Percentiles rank a stretch among this genome's conserved stretches.
These are phyloP conservation scores for roundworm (Caenorhabditis elegans) DNA, from an alignment of 1,140 invertebrate genomes.

Conservation along the genomic window WBcel235 BX284606.5:3336001-3336500, in stretches of 20 bases:
- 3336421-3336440: no score
- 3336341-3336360: no score
- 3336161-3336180: not conserved
- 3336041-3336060: not conserved
- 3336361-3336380: no score
- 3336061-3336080: not conserved
- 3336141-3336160: no score
- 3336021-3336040: not conserved
- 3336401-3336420: no score
- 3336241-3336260: not conserved
- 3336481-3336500: no score
- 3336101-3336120: not conserved
- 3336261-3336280: not conserved
- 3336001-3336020: conserved; percentile 10
- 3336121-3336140: not conserved
- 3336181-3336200: not conserved
- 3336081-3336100: not conserved
- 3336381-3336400: no score
- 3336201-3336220: not conserved
- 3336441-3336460: no score
- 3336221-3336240: not conserved
- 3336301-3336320: no score
- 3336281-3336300: not conserved
- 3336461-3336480: no score
- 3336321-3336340: no score